Conservation (phyloP, 2,888 invertebrate species). For the Melanophora roralis region DNA sequence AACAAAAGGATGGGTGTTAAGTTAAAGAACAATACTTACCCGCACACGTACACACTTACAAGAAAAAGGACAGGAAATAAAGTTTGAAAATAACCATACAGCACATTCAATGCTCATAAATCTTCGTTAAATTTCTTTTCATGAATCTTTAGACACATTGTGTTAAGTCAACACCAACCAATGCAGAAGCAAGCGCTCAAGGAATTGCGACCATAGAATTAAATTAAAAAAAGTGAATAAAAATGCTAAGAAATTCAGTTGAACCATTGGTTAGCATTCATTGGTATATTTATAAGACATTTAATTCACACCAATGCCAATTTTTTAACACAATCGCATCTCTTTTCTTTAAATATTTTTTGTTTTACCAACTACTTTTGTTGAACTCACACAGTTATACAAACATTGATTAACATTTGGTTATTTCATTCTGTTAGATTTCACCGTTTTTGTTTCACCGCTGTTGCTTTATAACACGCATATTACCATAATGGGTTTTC, state of each 20-base stretch:
- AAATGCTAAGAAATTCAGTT: slow-evolving; percentile 2
- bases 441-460: not conserved
- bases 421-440: slow-evolving; percentile 3
- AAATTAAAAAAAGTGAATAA: slow-evolving; percentile 9
- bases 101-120: slow-evolving; percentile 59
- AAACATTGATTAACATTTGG: slow-evolving; percentile 24
- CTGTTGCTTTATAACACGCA: slow-evolving; percentile 43
- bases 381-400: not conserved
- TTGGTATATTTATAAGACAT: slow-evolving; percentile 32
- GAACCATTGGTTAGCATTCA: slow-evolving; percentile 40
- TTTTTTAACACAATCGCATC: slow-evolving; percentile 3
- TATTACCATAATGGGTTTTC: slow-evolving; percentile 54
- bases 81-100: slow-evolving; percentile 59
- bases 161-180: slow-evolving; percentile 54
- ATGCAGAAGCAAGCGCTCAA: slow-evolving; percentile 40
- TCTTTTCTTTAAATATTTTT: slow-evolving; percentile 11
- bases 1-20: slow-evolving; percentile 27
- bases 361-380: slow-evolving; percentile 5
- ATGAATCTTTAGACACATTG: slow-evolving; percentile 46
- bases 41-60: not conserved
- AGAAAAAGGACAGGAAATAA: slow-evolving; percentile 37
- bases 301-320: slow-evolving; percentile 38
- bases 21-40: not conserved
- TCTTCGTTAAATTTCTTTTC: slow-evolving; percentile 60
- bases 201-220: slow-evolving; percentile 40